These are phyloP conservation scores for Panzeria rudis DNA, from an alignment of 2,888 invertebrate species.

Conservation along the genomic window DNA sequence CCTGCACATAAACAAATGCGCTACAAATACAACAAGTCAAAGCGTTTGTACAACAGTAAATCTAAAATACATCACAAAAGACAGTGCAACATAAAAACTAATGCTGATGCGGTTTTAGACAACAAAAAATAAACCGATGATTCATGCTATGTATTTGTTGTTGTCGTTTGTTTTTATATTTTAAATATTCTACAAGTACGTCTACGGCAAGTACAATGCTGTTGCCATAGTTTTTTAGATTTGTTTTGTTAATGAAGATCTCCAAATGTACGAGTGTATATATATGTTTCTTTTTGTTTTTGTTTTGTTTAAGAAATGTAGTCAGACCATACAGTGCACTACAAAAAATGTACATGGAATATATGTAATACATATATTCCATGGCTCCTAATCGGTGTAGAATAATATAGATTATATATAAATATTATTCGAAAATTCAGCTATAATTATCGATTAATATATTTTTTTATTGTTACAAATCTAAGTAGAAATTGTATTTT, in stretches of 20 bases:
- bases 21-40: not conserved
- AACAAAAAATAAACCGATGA: constrained; percentile 54
- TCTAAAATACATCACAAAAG: constrained; percentile 10
- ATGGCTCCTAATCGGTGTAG: too few relatives aligned
- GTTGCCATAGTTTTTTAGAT: constrained; percentile 11
- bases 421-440: too few relatives aligned
- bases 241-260: not conserved
- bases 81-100: constrained; percentile 42
- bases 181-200: constrained; percentile 19
- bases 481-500: too few relatives aligned
- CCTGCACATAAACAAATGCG: not conserved
- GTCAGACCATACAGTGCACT: not conserved
- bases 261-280: constrained; percentile 13
- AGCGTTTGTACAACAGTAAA: constrained; percentile 35
- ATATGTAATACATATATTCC: too few relatives aligned
- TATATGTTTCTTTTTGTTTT: not conserved
- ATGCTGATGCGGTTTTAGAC: constrained; percentile 60
- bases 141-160: constrained; percentile 41
- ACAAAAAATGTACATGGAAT: not conserved
- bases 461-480: too few relatives aligned
- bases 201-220: not conserved
- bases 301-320: not conserved
- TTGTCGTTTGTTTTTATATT: constrained; percentile 15
- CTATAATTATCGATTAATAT: too few relatives aligned
- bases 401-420: too few relatives aligned